Conservation (phyloP, 2,888 invertebrate species). For the Diarsia dahlii region DNA sequence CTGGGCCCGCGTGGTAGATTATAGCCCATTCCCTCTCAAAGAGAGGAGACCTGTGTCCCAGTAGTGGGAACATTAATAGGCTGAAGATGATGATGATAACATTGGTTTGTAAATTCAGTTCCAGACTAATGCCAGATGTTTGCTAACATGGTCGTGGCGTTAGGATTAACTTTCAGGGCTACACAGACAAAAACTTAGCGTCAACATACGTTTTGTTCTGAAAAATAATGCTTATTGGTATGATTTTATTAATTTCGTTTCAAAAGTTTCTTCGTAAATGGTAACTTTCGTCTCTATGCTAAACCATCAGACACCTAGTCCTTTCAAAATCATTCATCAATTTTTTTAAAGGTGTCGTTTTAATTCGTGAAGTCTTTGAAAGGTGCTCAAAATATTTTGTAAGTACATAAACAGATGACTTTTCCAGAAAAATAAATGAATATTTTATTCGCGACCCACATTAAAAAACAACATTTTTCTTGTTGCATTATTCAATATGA, state of each 20-base stretch:
- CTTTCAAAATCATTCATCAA: background rate
- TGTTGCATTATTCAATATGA: conserved; percentile 24
- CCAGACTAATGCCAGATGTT: background rate
- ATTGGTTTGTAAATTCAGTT: background rate
- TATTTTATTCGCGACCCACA: background rate
- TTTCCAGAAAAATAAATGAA: background rate
- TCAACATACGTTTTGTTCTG: background rate
- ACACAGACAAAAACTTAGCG: background rate
- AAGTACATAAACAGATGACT: background rate
- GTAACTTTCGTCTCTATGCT: background rate
- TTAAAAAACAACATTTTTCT: background rate
- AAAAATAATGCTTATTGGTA: background rate
- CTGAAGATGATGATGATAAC: no score
- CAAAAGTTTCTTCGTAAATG: no score
- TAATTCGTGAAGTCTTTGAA: background rate
- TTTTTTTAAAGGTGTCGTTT: no score
- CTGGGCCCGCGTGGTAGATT: no score
- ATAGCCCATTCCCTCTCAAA: no score
- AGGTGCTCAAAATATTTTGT: background rate
- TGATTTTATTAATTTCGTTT: background rate
- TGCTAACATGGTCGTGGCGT: background rate
- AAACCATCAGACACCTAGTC: background rate
- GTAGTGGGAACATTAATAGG: no score
- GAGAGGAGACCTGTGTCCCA: no score
- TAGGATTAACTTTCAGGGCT: background rate